A percentile compares a stretch with the other conserved stretches of the same genome.
Evolutionary conservation across 1,140 invertebrate species (phyloP).

Genomic region (Trissolcus basalis): DNA sequence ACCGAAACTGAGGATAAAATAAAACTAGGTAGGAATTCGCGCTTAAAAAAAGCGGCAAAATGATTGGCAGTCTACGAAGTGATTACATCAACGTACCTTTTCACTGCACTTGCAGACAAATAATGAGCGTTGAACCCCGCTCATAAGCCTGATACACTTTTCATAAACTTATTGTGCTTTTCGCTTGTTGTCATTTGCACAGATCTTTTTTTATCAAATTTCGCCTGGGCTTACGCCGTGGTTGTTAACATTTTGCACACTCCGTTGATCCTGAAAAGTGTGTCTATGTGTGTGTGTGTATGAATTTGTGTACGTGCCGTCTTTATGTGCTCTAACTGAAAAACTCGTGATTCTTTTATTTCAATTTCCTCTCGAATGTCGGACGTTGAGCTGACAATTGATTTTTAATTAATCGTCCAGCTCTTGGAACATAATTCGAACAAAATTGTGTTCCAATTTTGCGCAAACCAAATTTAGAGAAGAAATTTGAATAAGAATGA

Average conservation of each 20-base stretch:
- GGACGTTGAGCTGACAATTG: too few species aligned
- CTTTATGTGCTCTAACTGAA: too few species aligned
- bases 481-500: too few species aligned
- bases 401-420: too few species aligned
- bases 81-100: constrained; percentile 52
- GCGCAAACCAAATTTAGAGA: too few species aligned
- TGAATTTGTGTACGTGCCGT: constrained; percentile 22
- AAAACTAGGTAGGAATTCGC: too few species aligned
- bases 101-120: constrained; percentile 23
- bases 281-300: constrained; percentile 31
- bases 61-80: constrained; percentile 33
- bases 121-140: constrained; percentile 27
- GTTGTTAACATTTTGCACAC: constrained; percentile 51
- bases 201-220: constrained; percentile 40
- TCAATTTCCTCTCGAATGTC: too few species aligned
- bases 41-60: not conserved
- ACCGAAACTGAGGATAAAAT: too few species aligned
- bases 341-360: too few species aligned
- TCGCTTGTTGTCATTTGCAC: constrained; percentile 31
- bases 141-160: constrained; percentile 29
- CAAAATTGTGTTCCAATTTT: too few species aligned
- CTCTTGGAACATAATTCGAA: too few species aligned
- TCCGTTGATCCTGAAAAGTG: constrained; percentile 60
- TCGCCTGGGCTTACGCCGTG: constrained; percentile 45
- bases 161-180: constrained; percentile 41